A percentile compares a stretch with the other conserved stretches of the same genome.
These are phyloP conservation scores for Eriosoma lanigerum DNA, from an alignment of 1,140 invertebrate species.

Conservation along the genomic window DNA sequence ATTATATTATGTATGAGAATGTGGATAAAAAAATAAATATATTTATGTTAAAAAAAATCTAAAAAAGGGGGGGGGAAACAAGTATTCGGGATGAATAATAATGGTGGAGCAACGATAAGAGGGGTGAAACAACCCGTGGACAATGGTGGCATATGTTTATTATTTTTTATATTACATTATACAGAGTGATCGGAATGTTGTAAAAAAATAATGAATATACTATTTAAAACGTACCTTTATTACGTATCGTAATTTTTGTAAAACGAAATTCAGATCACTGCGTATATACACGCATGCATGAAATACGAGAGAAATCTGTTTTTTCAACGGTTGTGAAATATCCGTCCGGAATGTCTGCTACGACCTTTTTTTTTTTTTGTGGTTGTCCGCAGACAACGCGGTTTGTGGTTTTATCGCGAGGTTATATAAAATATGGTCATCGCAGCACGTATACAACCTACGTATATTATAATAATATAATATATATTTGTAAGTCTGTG, in stretches of 20 bases:
- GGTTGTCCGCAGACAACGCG: too few relatives aligned
- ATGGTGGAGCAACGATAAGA: background rate
- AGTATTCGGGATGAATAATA: constrained; percentile 41
- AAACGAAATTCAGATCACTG: too few relatives aligned
- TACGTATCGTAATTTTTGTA: too few relatives aligned
- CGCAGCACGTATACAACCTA: background rate
- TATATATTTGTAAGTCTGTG: background rate
- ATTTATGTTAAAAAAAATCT: background rate
- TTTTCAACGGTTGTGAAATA: too few relatives aligned
- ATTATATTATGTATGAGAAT: background rate
- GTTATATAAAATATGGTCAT: background rate
- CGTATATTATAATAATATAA: background rate
- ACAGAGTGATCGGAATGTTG: background rate
- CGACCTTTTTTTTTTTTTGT: too few relatives aligned
- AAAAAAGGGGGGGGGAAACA: constrained; percentile 27
- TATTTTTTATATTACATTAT: background rate
- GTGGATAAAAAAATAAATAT: background rate
- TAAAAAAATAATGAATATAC: too few relatives aligned
- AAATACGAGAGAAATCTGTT: too few relatives aligned
- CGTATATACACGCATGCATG: too few relatives aligned
- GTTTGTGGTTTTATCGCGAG: background rate
- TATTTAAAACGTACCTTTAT: too few relatives aligned
- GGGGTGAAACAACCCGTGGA: constrained; percentile 37
- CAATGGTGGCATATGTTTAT: constrained; percentile 43
- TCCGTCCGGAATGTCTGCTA: too few relatives aligned